Evolutionary conservation across 2,113 vertebrate genomes (phyloP).

Genomic region (Scophthalmus maximus): DNA sequence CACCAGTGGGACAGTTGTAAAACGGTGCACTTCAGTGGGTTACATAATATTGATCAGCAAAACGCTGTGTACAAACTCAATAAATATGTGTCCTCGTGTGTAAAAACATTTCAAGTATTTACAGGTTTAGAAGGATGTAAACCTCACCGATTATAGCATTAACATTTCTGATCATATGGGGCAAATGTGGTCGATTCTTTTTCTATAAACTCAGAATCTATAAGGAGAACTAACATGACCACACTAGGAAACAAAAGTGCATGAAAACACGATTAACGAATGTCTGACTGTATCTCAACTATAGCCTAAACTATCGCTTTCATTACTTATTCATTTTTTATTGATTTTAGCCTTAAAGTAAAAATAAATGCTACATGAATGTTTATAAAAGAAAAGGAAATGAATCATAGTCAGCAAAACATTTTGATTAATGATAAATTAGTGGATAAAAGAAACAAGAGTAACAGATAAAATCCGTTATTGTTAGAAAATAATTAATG

Average conservation of each 20-base stretch:
- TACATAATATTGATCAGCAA: slow-evolving; percentile 41
- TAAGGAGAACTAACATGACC: background rate
- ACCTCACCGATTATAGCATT: background rate
- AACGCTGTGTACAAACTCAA: slow-evolving; percentile 23
- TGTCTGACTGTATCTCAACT: background rate
- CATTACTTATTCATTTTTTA: background rate
- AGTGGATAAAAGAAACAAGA: too few relatives aligned
- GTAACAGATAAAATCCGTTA: too few relatives aligned
- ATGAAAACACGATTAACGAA: background rate
- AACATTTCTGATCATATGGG: too few relatives aligned
- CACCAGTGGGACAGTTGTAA: slow-evolving; percentile 32
- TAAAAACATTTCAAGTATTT: background rate
- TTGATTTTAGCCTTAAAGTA: slow-evolving; percentile 8
- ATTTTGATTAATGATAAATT: too few relatives aligned
- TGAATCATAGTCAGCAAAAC: too few relatives aligned
- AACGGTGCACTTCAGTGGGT: slow-evolving; percentile 13
- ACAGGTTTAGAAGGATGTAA: slow-evolving; percentile 1
- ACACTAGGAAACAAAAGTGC: too few relatives aligned
- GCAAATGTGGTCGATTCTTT: too few relatives aligned
- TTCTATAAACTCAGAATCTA: too few relatives aligned
- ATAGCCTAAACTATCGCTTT: background rate
- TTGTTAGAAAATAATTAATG: too few relatives aligned
- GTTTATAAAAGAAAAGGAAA: too few relatives aligned
- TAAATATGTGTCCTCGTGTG: slow-evolving; percentile 23
- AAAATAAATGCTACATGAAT: too few relatives aligned